A percentile compares a stretch with the other conserved stretches of the same genome.
Conservation (phyloP, 2,113 vertebrate genomes). For the Arizona elegans region DNA sequence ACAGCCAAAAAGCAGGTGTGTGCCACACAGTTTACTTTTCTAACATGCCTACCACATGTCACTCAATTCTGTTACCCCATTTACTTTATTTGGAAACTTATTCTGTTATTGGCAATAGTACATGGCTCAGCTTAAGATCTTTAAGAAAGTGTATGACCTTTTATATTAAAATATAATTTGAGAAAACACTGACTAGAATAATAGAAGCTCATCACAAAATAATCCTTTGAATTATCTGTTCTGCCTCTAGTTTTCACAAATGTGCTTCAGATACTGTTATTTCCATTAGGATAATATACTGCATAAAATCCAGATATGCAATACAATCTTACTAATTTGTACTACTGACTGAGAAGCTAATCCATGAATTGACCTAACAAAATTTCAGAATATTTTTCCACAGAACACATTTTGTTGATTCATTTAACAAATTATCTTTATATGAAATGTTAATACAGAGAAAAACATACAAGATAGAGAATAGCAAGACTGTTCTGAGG, state of each 20-base stretch:
- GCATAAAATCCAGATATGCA: constrained; percentile 35
- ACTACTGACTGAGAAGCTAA: constrained; percentile 43
- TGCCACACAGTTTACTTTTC: constrained; percentile 64
- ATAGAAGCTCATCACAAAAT: constrained; percentile 35
- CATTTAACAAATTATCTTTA: constrained; percentile 56
- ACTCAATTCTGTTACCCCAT: constrained; percentile 70
- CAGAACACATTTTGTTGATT: constrained; percentile 42
- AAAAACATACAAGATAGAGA: not conserved
- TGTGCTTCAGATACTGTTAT: constrained; percentile 36
- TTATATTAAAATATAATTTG: constrained; percentile 47
- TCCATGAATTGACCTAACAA: constrained; percentile 46
- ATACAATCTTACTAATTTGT: constrained; percentile 40
- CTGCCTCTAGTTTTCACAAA: not conserved
- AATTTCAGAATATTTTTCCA: constrained; percentile 43
- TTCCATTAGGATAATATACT: constrained; percentile 43
- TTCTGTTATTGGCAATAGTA: constrained; percentile 53
- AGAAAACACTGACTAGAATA: constrained; percentile 45
- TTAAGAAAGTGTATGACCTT: constrained; percentile 44
- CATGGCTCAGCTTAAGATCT: constrained; percentile 49
- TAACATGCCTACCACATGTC: constrained; percentile 70
- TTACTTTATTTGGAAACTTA: constrained; percentile 64
- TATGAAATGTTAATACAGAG: constrained; percentile 37
- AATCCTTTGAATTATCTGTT: constrained; percentile 52
- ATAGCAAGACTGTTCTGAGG: not conserved
- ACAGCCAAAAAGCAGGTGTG: constrained; percentile 75